phyloP scores from a whole-genome alignment of 2,888 invertebrate genomes.

The Ctena decussata region DNA sequence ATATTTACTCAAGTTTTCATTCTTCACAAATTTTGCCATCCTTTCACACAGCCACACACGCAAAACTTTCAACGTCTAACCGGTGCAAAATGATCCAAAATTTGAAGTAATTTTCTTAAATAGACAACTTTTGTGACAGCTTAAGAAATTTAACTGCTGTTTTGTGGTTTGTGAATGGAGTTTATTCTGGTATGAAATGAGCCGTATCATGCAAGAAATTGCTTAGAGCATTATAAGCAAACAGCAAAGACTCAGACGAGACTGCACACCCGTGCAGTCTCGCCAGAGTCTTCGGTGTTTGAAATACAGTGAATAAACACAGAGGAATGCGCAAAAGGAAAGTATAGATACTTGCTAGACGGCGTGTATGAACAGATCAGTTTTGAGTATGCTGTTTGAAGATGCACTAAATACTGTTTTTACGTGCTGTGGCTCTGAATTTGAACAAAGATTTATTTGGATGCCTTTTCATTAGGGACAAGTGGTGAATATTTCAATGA shows the following conservation, averaged over 20 bases:
- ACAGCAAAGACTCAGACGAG: too few relatives aligned
- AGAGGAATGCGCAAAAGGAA: too few relatives aligned
- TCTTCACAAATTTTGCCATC: neutral
- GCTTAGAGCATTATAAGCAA: too few relatives aligned
- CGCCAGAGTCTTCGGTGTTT: too few relatives aligned
- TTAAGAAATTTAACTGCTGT: neutral
- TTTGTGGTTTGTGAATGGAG: neutral
- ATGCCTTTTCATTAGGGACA: neutral
- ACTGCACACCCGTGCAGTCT: too few relatives aligned
- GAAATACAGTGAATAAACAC: too few relatives aligned
- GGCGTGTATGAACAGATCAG: too few relatives aligned
- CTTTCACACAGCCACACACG: conserved; percentile 10
- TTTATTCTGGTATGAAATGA: conserved; percentile 10
- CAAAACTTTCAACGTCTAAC: neutral
- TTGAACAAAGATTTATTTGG: conserved; percentile 1
- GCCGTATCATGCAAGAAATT: too few relatives aligned
- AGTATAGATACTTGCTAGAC: too few relatives aligned
- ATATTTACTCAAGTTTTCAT: conserved; percentile 4
- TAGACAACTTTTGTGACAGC: conserved; percentile 19
- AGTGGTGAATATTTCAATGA: conserved; percentile 10
- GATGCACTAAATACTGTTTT: too few relatives aligned
- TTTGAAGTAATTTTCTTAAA: conserved; percentile 29
- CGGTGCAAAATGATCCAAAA: conserved; percentile 24
- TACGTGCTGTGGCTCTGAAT: too few relatives aligned
- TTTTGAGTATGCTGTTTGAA: too few relatives aligned